These are phyloP conservation scores for Lydus trimaculatus DNA, from an alignment of 2,888 invertebrate genomes.

Conservation along the genomic window DNA sequence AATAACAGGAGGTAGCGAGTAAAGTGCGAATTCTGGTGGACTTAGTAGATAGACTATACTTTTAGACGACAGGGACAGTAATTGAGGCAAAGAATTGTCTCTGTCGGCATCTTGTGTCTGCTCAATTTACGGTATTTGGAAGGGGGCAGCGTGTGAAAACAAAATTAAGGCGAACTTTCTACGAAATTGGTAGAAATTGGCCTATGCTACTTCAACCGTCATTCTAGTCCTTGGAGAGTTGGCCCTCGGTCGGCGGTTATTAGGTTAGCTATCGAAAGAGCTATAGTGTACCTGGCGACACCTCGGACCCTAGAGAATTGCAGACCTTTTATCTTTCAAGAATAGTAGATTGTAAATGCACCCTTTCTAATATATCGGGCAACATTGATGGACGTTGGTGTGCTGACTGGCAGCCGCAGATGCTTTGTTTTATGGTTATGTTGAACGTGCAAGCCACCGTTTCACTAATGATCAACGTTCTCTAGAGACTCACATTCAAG, in stretches of 20 bases:
- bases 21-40: slow-evolving; percentile 29
- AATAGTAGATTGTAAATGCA: slow-evolving; percentile 23
- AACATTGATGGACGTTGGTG: slow-evolving; percentile 50
- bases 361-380: slow-evolving; percentile 38
- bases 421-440: slow-evolving; percentile 53
- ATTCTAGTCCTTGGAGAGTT: slow-evolving; percentile 55
- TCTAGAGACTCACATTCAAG: slow-evolving; percentile 46
- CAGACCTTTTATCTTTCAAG: slow-evolving; percentile 51
- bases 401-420: slow-evolving; percentile 59
- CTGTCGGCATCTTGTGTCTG: slow-evolving; percentile 53
- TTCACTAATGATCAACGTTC: slow-evolving; percentile 40
- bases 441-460: slow-evolving; percentile 55
- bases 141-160: slow-evolving; percentile 61
- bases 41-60: slow-evolving; percentile 26
- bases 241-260: slow-evolving; percentile 60
- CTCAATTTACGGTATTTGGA: slow-evolving; percentile 55
- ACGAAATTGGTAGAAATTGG: slow-evolving; percentile 70
- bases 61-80: slow-evolving; percentile 47
- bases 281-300: slow-evolving; percentile 43
- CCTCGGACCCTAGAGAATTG: slow-evolving; percentile 43
- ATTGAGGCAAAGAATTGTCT: slow-evolving; percentile 56
- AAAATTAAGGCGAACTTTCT: slow-evolving; percentile 55
- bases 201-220: slow-evolving; percentile 57
- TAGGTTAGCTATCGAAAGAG: slow-evolving; percentile 57
- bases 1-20: slow-evolving; percentile 34